phyloP scores from a whole-genome alignment of 1,140 invertebrate genomes.

The Drosophila nasuta region DNA sequence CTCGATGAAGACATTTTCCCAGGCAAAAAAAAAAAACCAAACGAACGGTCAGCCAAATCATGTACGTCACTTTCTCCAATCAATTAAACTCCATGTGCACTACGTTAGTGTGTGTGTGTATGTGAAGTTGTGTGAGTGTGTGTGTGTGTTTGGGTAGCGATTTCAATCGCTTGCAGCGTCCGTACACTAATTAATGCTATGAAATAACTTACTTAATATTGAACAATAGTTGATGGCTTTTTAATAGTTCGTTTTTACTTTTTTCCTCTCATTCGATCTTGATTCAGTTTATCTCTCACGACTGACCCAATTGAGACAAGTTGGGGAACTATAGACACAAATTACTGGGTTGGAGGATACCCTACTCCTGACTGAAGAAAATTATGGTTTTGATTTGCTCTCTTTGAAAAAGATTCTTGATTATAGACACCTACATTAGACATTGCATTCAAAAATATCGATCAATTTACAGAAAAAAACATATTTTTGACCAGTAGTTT shows the following conservation, averaged over 20 bases:
- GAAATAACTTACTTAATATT: slow-evolving; percentile 82
- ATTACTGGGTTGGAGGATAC: not conserved
- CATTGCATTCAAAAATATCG: too few species aligned
- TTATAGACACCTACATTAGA: too few species aligned
- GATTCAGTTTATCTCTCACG: slow-evolving; percentile 41
- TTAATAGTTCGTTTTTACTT: slow-evolving; percentile 68
- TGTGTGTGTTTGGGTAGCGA: slow-evolving; percentile 47
- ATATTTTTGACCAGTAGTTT: too few species aligned
- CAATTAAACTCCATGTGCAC: slow-evolving; percentile 69
- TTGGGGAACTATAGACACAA: slow-evolving; percentile 15
- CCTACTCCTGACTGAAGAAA: slow-evolving; percentile 6
- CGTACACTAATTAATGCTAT: slow-evolving; percentile 66
- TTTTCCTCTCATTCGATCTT: slow-evolving; percentile 11
- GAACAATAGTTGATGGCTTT: slow-evolving; percentile 77
- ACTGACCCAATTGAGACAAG: slow-evolving; percentile 64
- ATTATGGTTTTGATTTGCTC: not conserved
- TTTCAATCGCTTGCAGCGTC: slow-evolving; percentile 69
- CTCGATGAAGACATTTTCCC: slow-evolving; percentile 73
- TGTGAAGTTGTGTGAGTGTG: slow-evolving; percentile 25
- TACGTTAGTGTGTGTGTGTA: slow-evolving; percentile 27
- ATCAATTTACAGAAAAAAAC: too few species aligned
- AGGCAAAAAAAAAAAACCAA: slow-evolving; percentile 32
- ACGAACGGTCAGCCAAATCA: slow-evolving; percentile 47
- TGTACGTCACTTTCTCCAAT: slow-evolving; percentile 76
- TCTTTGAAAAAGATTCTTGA: too few species aligned